Base-by-base conservation (phyloP, 2,888 invertebrate species). In the Acanthococcus lagerstroemiae region DNA sequence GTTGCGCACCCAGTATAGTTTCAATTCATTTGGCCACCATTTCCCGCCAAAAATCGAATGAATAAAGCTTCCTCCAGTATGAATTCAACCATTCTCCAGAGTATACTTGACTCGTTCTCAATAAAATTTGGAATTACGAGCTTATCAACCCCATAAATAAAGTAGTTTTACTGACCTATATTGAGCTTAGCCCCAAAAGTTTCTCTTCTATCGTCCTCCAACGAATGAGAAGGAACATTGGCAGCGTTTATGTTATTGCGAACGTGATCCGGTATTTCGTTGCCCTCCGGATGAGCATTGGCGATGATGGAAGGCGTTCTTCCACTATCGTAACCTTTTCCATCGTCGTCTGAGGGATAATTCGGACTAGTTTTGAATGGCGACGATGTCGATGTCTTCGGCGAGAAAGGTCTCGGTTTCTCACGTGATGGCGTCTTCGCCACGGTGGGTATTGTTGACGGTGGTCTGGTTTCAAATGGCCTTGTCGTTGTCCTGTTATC, bases 201-300 rank as follows among this genome's bases (percentile, higher is more conserved):
- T 74, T 27, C 72, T 71, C 25, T 70, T 48, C 74, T 73, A 56
- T 74, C 82, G 74, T 72, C 82, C 80, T 19, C 83, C 80, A 74
- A 83, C 82, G 58, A 85, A 84, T 0, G 87, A 82, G 66, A 80
- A 77, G 69, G 82, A 76, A 63, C 81, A 74, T 80, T 81, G 70
- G 80, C 81, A n/a, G 79, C 78, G 69, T 71, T 80, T 25, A 72
- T 71, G 48, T 74, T 74, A 67, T 74, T 75, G 55, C 74, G 68
- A 22, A 74, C 73, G 69, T 74, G 74, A 70, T 76, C 76, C 1
- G 76, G 75, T 72, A 86, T 83, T 74, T 90, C 90, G 73, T 91
- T 90, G 72, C 90, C 90, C 75, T 87, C 86, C 2, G 89, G 88
- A 79, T 88, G 88, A 60, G 79, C 72, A 27, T 73, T 68, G 22